Evolutionary conservation across 2,888 invertebrate genomes (phyloP).

Genomic region (Cheilosia variabilis): DNA sequence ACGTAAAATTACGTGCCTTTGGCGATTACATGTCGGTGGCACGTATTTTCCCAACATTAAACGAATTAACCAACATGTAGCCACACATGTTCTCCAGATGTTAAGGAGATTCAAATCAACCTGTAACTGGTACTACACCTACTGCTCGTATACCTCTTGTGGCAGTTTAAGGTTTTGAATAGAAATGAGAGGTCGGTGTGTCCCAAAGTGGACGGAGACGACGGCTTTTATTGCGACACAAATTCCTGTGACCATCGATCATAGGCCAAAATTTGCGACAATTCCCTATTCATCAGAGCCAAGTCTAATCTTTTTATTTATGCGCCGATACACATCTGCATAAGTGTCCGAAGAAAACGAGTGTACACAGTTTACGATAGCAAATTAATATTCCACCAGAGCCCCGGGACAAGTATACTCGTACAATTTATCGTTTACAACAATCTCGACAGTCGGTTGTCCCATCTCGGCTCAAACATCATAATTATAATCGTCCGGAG

Average conservation of each 20-base stretch:
- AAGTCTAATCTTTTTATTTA: not conserved
- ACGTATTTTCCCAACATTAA: slow-evolving; percentile 75
- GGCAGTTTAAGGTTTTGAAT: slow-evolving; percentile 43
- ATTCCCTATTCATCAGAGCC: too few relatives aligned
- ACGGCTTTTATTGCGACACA: not conserved
- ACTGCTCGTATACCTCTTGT: slow-evolving; percentile 7
- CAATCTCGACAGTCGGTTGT: slow-evolving; percentile 68
- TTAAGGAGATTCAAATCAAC: slow-evolving; percentile 58
- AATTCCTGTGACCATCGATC: too few relatives aligned
- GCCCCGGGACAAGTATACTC: slow-evolving; percentile 31
- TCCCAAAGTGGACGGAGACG: not conserved
- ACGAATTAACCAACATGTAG: slow-evolving; percentile 69
- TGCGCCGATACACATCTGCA: not conserved
- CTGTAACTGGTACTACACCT: slow-evolving; percentile 40
- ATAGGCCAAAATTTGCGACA: too few relatives aligned
- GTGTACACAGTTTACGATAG: not conserved
- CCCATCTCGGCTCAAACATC: slow-evolving; percentile 67
- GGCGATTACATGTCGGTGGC: slow-evolving; percentile 70
- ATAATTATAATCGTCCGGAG: slow-evolving; percentile 64
- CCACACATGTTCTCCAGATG: slow-evolving; percentile 73
- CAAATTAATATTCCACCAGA: slow-evolving; percentile 62
- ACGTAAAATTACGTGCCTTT: slow-evolving; percentile 69
- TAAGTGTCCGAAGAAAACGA: not conserved
- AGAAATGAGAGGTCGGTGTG: slow-evolving; percentile 10
- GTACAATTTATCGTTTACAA: slow-evolving; percentile 64